Base-by-base conservation (phyloP, 2,797 vertebrate species). In the Gambelia wislizenii region DNA sequence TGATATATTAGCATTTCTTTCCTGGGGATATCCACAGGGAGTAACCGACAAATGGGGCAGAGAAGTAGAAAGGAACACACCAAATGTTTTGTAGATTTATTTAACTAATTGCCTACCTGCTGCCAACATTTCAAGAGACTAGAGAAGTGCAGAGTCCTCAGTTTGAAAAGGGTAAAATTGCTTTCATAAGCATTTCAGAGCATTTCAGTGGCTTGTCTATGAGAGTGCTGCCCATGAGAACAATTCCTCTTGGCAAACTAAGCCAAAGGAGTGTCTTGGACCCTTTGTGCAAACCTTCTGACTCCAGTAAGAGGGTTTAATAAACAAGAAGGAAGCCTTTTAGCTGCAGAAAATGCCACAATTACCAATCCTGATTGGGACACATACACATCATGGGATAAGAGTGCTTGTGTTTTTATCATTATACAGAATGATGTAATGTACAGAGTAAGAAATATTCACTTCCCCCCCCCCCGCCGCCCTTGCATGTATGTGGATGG, bases 21-120 rank as follows among this genome's bases (percentile, higher is more conserved):
- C 87, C 75, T 89, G 49, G 69, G 44, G 74, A 72, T 70, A 52
- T 70, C 87, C 49, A 69, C 1, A 52, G 67, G 70, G 14, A 89
- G 20, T 2, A 52, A 67, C 0, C 18, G n/a, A 75, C n/a, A 74
- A 75, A 52, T 6, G 33, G 3, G 4, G 80, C 75, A 39, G 27
- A 2, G 64, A 9, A n/a, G 77, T 87, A 91, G 18, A 80, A 0
- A 72, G 72, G 67, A 88, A 67, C 78, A 84, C 0, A 0, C 10
- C 56, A 33, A 44, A 88, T 0, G 0, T 88, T 89, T 86, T 2
- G 4, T 36, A 91, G 42, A 69, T 91, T 78, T 88, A 77, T 84
- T 78, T 81, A 1, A 91, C 56, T 77, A 86, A 77, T 86, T 77
- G 75, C 74, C 75, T 77, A 86, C 74, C 74, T 78, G 56, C 59